A percentile compares a stretch with the other conserved stretches of the same genome.
Evolutionary conservation across 30 jellyfish, hydroid and myxozoan genomes (phyloP).

Genomic region (Aurelia coerulea): DNA sequence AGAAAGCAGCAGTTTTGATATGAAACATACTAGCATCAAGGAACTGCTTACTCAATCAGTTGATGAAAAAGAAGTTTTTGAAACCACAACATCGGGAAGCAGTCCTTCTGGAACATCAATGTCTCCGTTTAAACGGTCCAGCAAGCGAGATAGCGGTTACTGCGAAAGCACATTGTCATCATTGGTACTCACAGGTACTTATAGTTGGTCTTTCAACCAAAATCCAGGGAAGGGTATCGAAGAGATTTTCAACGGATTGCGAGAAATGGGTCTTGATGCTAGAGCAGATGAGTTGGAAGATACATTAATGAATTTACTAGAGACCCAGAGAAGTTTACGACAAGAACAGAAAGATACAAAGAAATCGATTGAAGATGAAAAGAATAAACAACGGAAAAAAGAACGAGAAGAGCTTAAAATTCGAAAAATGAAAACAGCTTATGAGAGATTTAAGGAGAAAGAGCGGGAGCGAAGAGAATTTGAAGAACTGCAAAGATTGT

Average conservation of each 20-base stretch:
- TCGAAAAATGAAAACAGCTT: constrained; percentile 18
- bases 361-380: constrained; percentile 20
- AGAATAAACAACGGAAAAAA: not conserved
- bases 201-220: not conserved
- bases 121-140: constrained; percentile 3
- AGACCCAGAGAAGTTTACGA: not conserved
- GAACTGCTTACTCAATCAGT: not conserved
- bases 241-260: constrained; percentile 33
- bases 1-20: not conserved
- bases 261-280: constrained; percentile 20
- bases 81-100: not conserved
- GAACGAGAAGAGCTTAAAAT: constrained; percentile 34
- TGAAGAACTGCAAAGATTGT: constrained; percentile 44
- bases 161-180: constrained; percentile 43
- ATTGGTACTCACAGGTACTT: not conserved
- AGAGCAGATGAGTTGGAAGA: constrained; percentile 30
- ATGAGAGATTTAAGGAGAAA: constrained; percentile 27
- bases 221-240: not conserved
- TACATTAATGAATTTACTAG: not conserved
- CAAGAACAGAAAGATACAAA: not conserved
- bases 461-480: constrained; percentile 42
- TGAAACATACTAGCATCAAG: not conserved
- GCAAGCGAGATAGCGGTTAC: constrained; percentile 15
- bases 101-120: not conserved
- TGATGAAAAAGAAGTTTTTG: not conserved